Base-by-base conservation (phyloP, 2,797 vertebrate species). In the Chaenodraco wilsoni region DNA sequence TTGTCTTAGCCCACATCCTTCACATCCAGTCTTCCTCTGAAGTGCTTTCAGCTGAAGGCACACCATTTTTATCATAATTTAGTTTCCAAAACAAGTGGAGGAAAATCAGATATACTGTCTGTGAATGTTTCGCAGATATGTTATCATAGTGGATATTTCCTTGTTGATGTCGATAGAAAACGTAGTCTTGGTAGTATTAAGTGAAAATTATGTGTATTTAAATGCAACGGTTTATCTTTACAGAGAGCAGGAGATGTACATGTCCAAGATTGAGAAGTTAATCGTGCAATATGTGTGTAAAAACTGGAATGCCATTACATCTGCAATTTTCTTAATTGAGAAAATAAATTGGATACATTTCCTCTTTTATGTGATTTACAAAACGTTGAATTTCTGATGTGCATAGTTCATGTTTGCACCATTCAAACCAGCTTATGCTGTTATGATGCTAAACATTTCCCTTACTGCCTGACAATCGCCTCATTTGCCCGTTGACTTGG, bases 401-500 rank as follows among this genome's bases (percentile, higher is more conserved):
- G 3, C 14, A 44, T 16, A 27, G 12, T 19, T 46, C 10, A 44
- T 44, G 21, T 55, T 59, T 59, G 55, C 60, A 50, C 11, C 15
- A 37, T 45, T 56, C 10, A 33, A 17, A 54, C 43, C 12, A 23
- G 2, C 9, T 49, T 16, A 63, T 33, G 56, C 55, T 45, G 15
- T 49, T 73, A 5, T 64, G 37, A 69, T 46, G 27, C 16, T 51
- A n/a, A 67, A 72, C 23, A 58, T 13, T 54, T 27, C 15, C 21
- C n/a, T 37, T 37, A 9, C 33, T 37, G 33, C 33, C 33, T 37
- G 33, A 37, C 33, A 37, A 37, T 37, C 37, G 14, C 41, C 62
- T 54, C 55, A 67, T 79, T 67, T 81, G 64, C 62, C 69, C 52
- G 43, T 69, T 27, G 72, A 71, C 65, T 59, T 73, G 43, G n/a